Conservation (phyloP, 2,888 invertebrate genomes). For the Hirtodrosophila alboralis region DNA sequence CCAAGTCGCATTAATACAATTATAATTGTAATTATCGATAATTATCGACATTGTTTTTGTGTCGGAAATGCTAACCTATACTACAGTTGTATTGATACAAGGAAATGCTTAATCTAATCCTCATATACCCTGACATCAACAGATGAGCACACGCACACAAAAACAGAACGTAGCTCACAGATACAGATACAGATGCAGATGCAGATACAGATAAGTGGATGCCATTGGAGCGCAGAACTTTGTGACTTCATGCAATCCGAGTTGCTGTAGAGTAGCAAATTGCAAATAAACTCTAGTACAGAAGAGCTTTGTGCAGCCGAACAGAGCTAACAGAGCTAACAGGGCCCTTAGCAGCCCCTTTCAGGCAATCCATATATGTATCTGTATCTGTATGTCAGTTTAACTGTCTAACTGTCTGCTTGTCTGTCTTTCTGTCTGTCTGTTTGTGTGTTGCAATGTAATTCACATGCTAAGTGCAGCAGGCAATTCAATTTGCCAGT, state of each 20-base stretch:
- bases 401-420: no score
- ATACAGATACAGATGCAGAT: conserved; percentile 1
- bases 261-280: conserved; percentile 27
- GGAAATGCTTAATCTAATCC: no score
- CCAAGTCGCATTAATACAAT: no score
- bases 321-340: conserved; percentile 31
- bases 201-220: conserved; percentile 6
- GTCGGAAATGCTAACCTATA: no score
- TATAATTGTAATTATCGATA: no score
- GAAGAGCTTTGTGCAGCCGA: conserved; percentile 40
- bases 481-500: conserved; percentile 65
- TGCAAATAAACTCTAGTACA: conserved; percentile 47
- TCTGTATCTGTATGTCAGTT: neutral
- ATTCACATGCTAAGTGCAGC: conserved; percentile 67
- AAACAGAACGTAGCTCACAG: neutral
- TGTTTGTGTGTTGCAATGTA: conserved; percentile 21
- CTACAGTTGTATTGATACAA: no score
- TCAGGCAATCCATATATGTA: conserved; percentile 1
- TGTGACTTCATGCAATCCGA: conserved; percentile 23
- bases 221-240: conserved; percentile 28
- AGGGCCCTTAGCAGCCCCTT: conserved; percentile 22
- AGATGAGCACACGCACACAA: conserved; percentile 1
- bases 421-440: neutral
- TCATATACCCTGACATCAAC: conserved; percentile 7
- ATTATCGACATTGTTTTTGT: no score